Evolutionary conservation across 2,888 invertebrate genomes (phyloP).

Genomic region (Pteria penguin): DNA sequence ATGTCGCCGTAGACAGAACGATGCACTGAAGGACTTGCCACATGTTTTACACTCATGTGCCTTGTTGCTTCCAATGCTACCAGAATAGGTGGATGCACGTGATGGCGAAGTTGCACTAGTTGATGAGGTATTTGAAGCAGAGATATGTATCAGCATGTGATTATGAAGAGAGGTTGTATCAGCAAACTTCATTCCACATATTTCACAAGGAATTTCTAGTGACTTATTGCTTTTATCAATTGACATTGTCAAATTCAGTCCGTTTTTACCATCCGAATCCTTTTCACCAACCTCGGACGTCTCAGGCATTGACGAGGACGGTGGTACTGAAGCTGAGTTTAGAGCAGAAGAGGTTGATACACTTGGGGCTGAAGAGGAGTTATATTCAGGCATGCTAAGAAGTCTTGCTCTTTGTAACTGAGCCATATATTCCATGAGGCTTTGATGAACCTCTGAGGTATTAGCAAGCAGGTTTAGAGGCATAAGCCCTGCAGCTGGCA

Average conservation of each 20-base stretch:
- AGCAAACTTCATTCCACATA: constrained; percentile 3
- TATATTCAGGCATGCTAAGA: constrained; percentile 10
- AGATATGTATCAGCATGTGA: constrained; percentile 8
- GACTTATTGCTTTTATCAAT: constrained; percentile 1
- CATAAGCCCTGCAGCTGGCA: constrained; percentile 19
- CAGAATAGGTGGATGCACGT: neutral
- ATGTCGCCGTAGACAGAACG: constrained; percentile 35
- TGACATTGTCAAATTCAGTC: neutral
- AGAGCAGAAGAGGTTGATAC: neutral
- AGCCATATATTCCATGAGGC: constrained; percentile 24
- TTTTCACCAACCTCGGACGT: neutral
- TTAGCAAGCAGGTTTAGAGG: constrained; percentile 15
- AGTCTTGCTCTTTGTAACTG: constrained; percentile 19
- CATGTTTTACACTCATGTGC: constrained; percentile 39
- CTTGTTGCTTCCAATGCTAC: constrained; percentile 20
- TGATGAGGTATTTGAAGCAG: neutral
- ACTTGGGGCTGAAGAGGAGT: too few relatives aligned
- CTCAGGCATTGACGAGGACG: neutral
- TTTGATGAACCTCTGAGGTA: constrained; percentile 24
- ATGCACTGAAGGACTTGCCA: constrained; percentile 36
- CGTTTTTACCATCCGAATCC: neutral
- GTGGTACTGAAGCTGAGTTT: neutral
- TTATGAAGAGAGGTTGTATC: constrained; percentile 5
- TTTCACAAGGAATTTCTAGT: constrained; percentile 4
- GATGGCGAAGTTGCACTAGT: neutral